Conservation (phyloP, 1,140 invertebrate genomes). For the Scylla paramamosain region DNA sequence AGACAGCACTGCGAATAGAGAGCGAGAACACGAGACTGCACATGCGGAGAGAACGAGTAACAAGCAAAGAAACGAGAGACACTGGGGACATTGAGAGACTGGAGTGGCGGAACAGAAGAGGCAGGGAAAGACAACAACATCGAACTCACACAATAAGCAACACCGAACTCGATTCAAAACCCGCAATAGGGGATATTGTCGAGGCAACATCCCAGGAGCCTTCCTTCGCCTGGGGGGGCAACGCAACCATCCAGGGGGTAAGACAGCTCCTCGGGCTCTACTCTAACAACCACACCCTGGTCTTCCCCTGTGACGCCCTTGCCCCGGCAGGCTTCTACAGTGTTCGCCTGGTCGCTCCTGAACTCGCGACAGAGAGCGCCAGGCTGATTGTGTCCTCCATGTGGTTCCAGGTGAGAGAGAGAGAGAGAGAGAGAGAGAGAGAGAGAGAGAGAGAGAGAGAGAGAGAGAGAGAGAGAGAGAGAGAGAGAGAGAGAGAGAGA, state of each 20-base stretch:
- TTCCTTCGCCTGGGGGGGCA: constrained; percentile 34
- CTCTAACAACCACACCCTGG: not conserved
- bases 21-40: not conserved
- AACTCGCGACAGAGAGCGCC: not conserved
- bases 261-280: not conserved
- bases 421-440: constrained; percentile 51
- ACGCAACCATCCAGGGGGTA: constrained; percentile 11
- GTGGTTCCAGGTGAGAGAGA: constrained; percentile 58
- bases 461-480: not conserved
- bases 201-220: constrained; percentile 8
- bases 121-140: not conserved
- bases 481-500: not conserved
- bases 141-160: not conserved
- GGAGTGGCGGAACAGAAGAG: not conserved
- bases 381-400: constrained; percentile 12
- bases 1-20: not conserved
- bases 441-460: constrained; percentile 12
- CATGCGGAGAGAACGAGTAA: not conserved
- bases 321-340: constrained; percentile 53
- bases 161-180: not conserved
- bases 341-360: not conserved
- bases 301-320: constrained; percentile 42
- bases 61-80: not conserved
- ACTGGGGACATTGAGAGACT: not conserved
- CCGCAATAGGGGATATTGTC: not conserved